phyloP scores from a whole-genome alignment of 2,113 vertebrate genomes.

The Beaufortia kweichowensis region DNA sequence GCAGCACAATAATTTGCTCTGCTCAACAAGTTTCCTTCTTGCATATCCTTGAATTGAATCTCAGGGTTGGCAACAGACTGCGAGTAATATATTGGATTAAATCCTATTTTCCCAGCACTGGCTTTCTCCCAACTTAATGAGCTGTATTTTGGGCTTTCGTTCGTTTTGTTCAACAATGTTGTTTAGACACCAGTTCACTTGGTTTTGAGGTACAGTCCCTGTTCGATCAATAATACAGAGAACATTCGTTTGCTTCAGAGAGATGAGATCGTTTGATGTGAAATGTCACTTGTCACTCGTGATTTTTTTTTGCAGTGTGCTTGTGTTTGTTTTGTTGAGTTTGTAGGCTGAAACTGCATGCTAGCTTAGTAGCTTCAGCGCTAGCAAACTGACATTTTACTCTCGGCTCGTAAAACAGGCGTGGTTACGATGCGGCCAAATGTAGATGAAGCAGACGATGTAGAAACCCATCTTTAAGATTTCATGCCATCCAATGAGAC shows the following conservation, averaged over 20 bases:
- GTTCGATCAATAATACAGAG: neutral
- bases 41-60: constrained; percentile 5
- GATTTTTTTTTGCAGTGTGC: constrained; percentile 9
- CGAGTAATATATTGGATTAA: constrained; percentile 23
- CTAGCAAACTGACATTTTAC: constrained; percentile 43
- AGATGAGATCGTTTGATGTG: neutral
- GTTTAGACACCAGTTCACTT: neutral
- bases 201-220: neutral
- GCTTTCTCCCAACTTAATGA: neutral
- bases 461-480: neutral
- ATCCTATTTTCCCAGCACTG: neutral
- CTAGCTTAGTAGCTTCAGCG: constrained; percentile 55
- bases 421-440: constrained; percentile 66
- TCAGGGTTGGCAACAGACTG: constrained; percentile 17
- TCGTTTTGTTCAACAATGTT: neutral
- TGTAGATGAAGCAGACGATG: neutral
- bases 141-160: neutral
- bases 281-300: neutral
- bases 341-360: constrained; percentile 35
- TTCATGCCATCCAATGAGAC: neutral
- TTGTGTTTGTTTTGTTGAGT: neutral
- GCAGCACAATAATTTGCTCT: neutral
- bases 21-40: constrained; percentile 28
- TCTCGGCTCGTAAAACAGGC: constrained; percentile 56
- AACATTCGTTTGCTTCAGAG: no score